Evolutionary conservation across 2,113 vertebrate genomes (phyloP).

Genomic region (Dinomys branickii): DNA sequence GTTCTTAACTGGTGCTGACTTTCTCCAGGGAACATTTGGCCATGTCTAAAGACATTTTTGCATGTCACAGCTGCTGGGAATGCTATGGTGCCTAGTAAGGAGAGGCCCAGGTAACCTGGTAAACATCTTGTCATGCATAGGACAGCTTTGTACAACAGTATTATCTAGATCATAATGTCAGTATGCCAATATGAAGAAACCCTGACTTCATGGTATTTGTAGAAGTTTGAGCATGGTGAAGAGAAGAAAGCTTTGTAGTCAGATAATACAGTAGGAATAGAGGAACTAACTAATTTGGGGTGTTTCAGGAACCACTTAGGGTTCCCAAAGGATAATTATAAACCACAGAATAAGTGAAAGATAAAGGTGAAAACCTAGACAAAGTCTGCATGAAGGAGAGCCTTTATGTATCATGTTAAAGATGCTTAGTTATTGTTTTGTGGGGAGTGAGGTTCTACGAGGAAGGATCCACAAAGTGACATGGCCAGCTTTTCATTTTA

Average conservation of each 20-base stretch:
- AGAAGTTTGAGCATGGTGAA: not conserved
- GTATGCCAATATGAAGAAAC: not conserved
- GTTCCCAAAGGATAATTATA: not conserved
- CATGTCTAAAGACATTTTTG: not conserved
- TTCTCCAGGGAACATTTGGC: not conserved
- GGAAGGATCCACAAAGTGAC: not conserved
- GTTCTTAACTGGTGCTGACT: not conserved
- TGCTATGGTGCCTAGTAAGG: not conserved
- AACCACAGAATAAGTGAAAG: not conserved
- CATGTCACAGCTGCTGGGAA: not conserved
- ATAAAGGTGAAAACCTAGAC: not conserved
- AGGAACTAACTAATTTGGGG: not conserved
- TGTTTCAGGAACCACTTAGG: not conserved
- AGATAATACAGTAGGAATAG: not conserved
- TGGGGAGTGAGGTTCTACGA: not conserved
- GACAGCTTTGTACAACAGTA: not conserved
- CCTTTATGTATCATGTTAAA: not conserved
- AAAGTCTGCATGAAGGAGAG: not conserved
- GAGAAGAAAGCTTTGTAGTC: not conserved
- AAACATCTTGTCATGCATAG: not conserved
- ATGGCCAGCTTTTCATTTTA: not conserved
- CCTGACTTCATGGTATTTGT: not conserved
- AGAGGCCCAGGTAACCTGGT: not conserved
- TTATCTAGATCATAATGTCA: not conserved
- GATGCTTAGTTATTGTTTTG: not conserved